Evolutionary conservation across 2,113 vertebrate species (phyloP).

Genomic region (Paramormyrops kingsleyae): DNA sequence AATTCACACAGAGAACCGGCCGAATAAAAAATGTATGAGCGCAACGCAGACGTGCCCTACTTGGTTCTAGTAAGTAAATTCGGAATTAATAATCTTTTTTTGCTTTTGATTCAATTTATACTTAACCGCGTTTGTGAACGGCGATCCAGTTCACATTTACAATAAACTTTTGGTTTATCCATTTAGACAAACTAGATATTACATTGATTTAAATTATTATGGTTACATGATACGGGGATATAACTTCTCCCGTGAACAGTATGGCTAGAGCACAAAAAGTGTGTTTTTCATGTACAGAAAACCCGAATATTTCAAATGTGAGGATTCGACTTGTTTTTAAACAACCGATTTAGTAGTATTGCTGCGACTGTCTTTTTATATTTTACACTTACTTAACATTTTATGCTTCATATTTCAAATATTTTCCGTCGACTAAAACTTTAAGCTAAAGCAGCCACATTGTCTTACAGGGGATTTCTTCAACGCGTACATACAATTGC

Average conservation of each 20-base stretch:
- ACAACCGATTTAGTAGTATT: not conserved
- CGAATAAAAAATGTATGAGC: constrained; percentile 6
- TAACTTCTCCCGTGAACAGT: not conserved
- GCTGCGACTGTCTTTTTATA: not conserved
- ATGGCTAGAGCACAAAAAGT: not conserved
- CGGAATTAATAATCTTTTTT: not conserved
- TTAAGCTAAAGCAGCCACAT: not conserved
- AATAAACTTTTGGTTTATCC: not conserved
- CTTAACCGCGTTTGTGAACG: not conserved
- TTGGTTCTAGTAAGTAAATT: not conserved
- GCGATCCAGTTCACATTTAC: not conserved
- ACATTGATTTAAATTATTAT: not conserved
- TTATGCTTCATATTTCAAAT: not conserved
- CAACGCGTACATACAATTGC: not conserved
- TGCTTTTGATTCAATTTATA: not conserved
- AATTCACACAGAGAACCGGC: not conserved
- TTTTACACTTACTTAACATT: not conserved
- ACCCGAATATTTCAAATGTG: not conserved
- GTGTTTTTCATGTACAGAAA: not conserved
- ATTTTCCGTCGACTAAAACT: not conserved
- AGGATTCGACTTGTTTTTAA: not conserved
- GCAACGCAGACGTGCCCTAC: not conserved
- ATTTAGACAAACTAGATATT: not conserved
- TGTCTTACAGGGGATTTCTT: not conserved
- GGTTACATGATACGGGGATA: not conserved